Base-by-base conservation (phyloP, 1,140 invertebrate genomes). In the Nautilus pompilius region DNA sequence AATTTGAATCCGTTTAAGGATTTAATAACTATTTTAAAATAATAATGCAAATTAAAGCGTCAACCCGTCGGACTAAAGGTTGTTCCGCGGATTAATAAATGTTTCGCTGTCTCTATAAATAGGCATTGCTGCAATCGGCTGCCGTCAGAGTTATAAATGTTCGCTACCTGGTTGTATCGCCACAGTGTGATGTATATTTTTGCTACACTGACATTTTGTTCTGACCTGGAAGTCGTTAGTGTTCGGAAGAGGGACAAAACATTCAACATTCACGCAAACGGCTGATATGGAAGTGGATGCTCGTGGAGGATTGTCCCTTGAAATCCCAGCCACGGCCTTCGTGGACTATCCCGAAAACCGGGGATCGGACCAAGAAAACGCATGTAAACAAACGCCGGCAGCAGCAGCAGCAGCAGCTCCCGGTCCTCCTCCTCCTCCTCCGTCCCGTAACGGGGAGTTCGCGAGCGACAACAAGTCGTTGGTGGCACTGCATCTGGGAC, bases 401-500 rank as follows among this genome's bases (percentile, higher is more conserved):
- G 32, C 33, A 4, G n/a, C 30, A 5, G n/a, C n/a, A 28, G 15
- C 28, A 32, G 24, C 2, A 17, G 55, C 26, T 57, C 28, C 15
- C 57, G 13, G 62, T 54, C 41, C 34, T 20, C 45, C 28, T 28
- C 54, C 62, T 57, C 41, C 29, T 54, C 32, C 28, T 15, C 57
- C 26, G 30, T 51, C 61, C 49, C 55, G 30, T 26, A n/a, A 20
- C 13, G 6, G n/a, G 5, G 54, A 41, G 36, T 53, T 58, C 36
- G 34, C 33, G 32, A 41, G 54, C 24, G 66, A 61, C 5, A 60
- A 34, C 63, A 71, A 55, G 64, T 56, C 2, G 66, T 67, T 10
- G 69, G 62, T 46, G 66, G 65, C 30, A 68, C 58, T 22, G 60
- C 69, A 30, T 62, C 57, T 2, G 64, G 63, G 17, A 69, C 65